Evolutionary conservation across 2,797 vertebrate genomes (phyloP).

Genomic region (Pampus argenteus): DNA sequence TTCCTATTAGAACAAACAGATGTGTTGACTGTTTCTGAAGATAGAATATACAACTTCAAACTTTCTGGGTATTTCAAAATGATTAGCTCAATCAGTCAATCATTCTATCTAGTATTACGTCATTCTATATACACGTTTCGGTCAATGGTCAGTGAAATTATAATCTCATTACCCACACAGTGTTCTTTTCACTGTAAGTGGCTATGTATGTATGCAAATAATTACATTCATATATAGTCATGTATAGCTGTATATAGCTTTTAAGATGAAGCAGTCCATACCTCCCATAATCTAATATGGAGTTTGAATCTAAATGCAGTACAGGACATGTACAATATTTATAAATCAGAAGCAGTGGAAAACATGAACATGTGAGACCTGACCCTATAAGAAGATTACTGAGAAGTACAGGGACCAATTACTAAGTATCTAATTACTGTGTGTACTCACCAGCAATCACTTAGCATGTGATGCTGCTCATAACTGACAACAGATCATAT

Average conservation of each 20-base stretch:
- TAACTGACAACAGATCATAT: conserved; percentile 1
- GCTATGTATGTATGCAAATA: not conserved
- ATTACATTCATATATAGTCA: not conserved
- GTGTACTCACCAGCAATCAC: conserved; percentile 20
- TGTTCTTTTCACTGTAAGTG: not conserved
- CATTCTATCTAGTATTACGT: too few species aligned
- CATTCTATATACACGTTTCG: not conserved
- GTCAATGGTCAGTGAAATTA: conserved; percentile 3
- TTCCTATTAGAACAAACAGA: conserved; percentile 51
- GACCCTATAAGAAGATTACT: conserved; percentile 75
- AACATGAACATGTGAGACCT: conserved; percentile 76
- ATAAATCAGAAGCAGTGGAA: conserved; percentile 39
- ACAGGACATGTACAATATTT: conserved; percentile 8
- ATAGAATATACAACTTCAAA: not conserved
- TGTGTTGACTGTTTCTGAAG: not conserved
- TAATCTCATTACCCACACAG: conserved; percentile 16
- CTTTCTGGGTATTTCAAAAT: not conserved
- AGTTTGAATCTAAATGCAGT: not conserved
- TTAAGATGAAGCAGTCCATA: not conserved
- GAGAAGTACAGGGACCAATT: conserved; percentile 43
- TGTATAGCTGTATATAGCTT: not conserved
- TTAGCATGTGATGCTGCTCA: conserved; percentile 45
- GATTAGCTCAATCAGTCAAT: too few species aligned
- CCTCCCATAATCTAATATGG: not conserved
- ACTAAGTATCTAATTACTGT: conserved; percentile 32